These are phyloP conservation scores for Zapus hudsonius DNA, from an alignment of 2,113 vertebrate genomes.

Conservation along the genomic window DNA sequence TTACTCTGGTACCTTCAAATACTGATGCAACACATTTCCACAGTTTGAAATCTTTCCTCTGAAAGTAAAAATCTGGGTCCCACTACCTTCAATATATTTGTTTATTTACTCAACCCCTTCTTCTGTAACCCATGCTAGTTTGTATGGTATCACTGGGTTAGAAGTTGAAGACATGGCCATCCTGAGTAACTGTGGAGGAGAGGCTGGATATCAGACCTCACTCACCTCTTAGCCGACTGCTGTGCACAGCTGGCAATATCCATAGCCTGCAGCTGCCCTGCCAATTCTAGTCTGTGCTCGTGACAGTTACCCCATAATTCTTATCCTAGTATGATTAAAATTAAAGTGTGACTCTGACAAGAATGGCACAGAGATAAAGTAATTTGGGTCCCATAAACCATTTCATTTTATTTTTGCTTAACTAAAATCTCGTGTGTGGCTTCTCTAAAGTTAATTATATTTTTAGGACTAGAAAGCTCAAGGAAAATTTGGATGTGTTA, in stretches of 20 bases:
- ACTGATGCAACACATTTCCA: neutral
- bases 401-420: slow-evolving; percentile 59
- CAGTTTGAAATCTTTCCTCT: neutral
- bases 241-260: neutral
- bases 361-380: slow-evolving; percentile 48
- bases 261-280: neutral
- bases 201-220: neutral
- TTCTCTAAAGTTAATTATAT: slow-evolving; percentile 68
- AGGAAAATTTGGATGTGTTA: slow-evolving; percentile 67
- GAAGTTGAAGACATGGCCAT: neutral
- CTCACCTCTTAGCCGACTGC: neutral
- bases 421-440: slow-evolving; percentile 51
- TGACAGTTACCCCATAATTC: slow-evolving; percentile 30
- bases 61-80: neutral
- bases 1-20: neutral
- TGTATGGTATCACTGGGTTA: neutral
- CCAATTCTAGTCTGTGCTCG: neutral
- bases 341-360: slow-evolving; percentile 21
- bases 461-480: slow-evolving; percentile 67
- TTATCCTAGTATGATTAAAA: slow-evolving; percentile 55
- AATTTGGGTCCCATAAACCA: slow-evolving; percentile 33
- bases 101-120: neutral
- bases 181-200: neutral
- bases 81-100: neutral
- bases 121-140: neutral